phyloP scores from a whole-genome alignment of 2,797 vertebrate species.

The Sebastes reedi region DNA sequence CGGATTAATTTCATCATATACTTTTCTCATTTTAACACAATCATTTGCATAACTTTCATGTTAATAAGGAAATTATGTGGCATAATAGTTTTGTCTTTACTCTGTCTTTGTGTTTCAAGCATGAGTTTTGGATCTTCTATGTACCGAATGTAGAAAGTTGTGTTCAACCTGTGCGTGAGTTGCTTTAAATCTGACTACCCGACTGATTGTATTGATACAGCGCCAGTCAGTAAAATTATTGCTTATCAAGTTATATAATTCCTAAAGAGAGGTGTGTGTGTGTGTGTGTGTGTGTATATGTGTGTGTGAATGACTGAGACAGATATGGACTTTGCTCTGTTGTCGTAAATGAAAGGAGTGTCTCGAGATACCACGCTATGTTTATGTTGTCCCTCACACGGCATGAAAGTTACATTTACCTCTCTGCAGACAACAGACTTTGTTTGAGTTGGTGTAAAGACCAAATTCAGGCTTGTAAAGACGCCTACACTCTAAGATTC shows the following conservation, averaged over 20 bases:
- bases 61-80: background rate
- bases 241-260: conserved; percentile 56
- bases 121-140: background rate
- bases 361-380: conserved; percentile 77
- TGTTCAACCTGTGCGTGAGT: background rate
- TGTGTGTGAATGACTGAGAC: conserved; percentile 24
- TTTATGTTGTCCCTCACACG: conserved; percentile 84
- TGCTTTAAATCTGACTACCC: background rate
- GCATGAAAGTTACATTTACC: conserved; percentile 66
- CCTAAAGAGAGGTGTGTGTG: conserved; percentile 2
- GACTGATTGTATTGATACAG: conserved; percentile 12
- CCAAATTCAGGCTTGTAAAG: background rate
- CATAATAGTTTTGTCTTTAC: background rate
- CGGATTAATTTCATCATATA: background rate
- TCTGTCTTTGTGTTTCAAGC: background rate
- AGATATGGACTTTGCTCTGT: conserved; percentile 78
- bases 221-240: conserved; percentile 7
- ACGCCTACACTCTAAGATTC: background rate
- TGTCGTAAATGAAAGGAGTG: conserved; percentile 90
- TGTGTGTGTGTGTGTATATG: background rate
- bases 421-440: conserved; percentile 10
- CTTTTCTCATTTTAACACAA: background rate
- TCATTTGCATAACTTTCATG: background rate
- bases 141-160: background rate
- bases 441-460: conserved; percentile 9